Percentiles rank a stretch among this genome's conserved stretches.
Evolutionary conservation across 30 jellyfish, hydroid and myxozoan genomes (phyloP).

Genomic region (Pelagia noctiluca): DNA sequence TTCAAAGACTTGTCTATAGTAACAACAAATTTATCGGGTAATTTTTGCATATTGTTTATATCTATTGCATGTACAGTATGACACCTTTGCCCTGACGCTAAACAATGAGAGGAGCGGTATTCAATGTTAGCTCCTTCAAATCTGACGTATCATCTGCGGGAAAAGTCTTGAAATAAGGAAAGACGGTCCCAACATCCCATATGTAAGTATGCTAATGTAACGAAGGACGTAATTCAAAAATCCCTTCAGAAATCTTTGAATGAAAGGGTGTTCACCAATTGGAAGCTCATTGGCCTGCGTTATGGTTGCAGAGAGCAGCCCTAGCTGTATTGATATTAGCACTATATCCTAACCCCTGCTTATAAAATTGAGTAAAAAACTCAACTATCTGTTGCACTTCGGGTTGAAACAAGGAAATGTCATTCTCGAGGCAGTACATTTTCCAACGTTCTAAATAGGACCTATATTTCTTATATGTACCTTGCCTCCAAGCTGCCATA

Average conservation of each 20-base stretch:
- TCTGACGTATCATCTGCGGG: not conserved
- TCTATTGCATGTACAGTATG: not conserved
- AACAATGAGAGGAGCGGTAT: not conserved
- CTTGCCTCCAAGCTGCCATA: conserved; percentile 40
- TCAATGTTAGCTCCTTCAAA: not conserved
- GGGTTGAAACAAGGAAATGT: not conserved
- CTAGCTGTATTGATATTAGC: conserved; percentile 68
- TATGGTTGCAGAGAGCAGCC: conserved; percentile 32
- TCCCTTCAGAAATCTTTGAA: conserved; percentile 41
- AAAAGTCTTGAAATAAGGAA: conserved; percentile 12
- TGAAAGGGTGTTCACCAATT: conserved; percentile 40
- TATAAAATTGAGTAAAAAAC: conserved; percentile 6
- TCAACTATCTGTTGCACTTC: not conserved
- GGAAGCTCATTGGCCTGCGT: conserved; percentile 1
- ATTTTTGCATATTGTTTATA: not conserved
- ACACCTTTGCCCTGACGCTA: not conserved
- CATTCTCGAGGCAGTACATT: conserved; percentile 8
- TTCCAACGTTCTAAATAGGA: conserved; percentile 14
- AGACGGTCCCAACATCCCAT: conserved; percentile 45
- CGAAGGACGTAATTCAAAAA: conserved; percentile 54
- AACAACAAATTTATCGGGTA: not conserved
- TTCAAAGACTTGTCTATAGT: not conserved
- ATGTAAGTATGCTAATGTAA: conserved; percentile 23
- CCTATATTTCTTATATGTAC: conserved; percentile 44
- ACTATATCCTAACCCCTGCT: conserved; percentile 24